A percentile compares a stretch with the other conserved stretches of the same genome.
phyloP scores from a whole-genome alignment of 2,797 vertebrate species.

The Pagetopsis macropterus region DNA sequence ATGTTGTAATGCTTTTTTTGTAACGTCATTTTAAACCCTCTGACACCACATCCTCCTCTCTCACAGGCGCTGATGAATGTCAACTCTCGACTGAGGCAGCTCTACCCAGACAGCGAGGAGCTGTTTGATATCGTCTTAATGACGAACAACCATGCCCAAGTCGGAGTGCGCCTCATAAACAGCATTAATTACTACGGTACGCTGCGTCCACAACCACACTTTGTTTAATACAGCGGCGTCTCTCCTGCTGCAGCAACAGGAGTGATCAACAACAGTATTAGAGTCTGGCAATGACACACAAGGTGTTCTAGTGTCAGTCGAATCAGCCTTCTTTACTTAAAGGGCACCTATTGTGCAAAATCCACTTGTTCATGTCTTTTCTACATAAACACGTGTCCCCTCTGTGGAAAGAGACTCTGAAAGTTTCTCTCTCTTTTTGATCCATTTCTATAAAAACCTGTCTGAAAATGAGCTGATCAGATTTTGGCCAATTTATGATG shows the following conservation, averaged over 20 bases:
- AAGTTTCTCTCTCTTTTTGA: no score
- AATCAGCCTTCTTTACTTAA: not conserved
- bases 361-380: no score
- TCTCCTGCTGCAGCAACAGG: not conserved
- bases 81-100: constrained; percentile 87
- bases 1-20: constrained; percentile 16
- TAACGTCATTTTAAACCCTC: not conserved
- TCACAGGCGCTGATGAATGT: constrained; percentile 91
- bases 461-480: no score
- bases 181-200: constrained; percentile 97
- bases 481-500: no score
- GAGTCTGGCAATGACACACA: not conserved
- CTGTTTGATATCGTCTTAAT: constrained; percentile 97
- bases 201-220: constrained; percentile 36
- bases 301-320: not conserved
- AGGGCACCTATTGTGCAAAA: no score
- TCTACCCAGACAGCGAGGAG: constrained; percentile 94
- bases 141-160: constrained; percentile 98
- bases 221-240: not conserved
- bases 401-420: no score
- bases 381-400: no score
- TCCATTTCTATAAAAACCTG: no score
- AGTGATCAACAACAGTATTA: not conserved
- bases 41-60: constrained; percentile 18
- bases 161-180: constrained; percentile 97